Evolutionary conservation across 2,113 vertebrate species (phyloP).

Genomic region (Hydrochoerus hydrochaeris): DNA sequence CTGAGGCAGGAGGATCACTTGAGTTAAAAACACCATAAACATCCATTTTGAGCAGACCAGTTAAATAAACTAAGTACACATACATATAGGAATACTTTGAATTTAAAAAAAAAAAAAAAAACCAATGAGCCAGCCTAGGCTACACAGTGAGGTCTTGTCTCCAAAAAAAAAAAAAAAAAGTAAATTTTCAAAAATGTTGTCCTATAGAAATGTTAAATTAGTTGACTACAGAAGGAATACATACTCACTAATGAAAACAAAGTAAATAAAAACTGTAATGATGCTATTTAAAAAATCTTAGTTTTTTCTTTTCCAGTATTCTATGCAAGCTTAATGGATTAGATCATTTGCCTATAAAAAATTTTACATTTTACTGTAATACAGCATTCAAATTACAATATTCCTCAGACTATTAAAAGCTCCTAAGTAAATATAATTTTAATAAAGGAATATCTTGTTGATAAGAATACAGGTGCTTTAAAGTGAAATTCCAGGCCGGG

Average conservation of each 20-base stretch:
- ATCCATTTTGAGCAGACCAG: not conserved
- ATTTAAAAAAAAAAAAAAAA: not conserved
- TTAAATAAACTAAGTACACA: constrained; percentile 36
- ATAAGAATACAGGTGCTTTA: constrained; percentile 52
- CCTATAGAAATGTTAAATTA: constrained; percentile 18
- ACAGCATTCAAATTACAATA: constrained; percentile 50
- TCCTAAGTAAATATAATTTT: constrained; percentile 52
- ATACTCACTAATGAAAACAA: constrained; percentile 6
- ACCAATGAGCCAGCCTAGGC: not conserved
- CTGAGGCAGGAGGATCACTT: not conserved
- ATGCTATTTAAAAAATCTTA: constrained; percentile 51
- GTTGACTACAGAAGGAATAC: constrained; percentile 47
- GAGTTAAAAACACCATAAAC: constrained; percentile 11
- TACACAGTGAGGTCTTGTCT: not conserved
- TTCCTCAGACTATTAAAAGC: constrained; percentile 44
- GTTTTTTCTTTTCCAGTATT: not conserved
- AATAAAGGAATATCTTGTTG: constrained; percentile 46
- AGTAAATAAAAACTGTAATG: constrained; percentile 15
- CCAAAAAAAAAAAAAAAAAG: not conserved
- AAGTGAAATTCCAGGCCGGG: constrained; percentile 58
- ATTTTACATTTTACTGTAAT: constrained; percentile 25
- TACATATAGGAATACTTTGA: not conserved
- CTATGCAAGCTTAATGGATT: constrained; percentile 21
- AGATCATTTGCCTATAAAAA: constrained; percentile 55
- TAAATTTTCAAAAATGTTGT: not conserved